These are phyloP conservation scores for Lysiphlebus fabarum DNA, from an alignment of 1,140 invertebrate genomes.

Conservation along the genomic window DNA sequence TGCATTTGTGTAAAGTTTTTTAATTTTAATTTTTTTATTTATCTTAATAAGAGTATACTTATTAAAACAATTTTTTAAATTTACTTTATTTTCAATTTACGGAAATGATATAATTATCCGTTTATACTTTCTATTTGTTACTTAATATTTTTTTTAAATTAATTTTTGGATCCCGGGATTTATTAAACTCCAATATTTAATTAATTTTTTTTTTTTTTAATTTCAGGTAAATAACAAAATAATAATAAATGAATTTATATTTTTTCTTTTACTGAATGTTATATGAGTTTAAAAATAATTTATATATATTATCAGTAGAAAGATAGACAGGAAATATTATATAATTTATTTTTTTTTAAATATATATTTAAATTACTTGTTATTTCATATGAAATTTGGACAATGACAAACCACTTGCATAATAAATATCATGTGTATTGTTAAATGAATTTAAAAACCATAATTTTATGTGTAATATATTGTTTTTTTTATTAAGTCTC, in stretches of 20 bases:
- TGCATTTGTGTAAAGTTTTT: no score
- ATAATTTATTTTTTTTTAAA: no score
- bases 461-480: slow-evolving; percentile 20
- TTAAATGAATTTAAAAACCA: slow-evolving; percentile 2
- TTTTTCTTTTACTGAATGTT: neutral
- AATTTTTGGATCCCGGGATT: slow-evolving; percentile 18
- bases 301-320: slow-evolving; percentile 41
- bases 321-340: slow-evolving; percentile 42
- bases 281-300: slow-evolving; percentile 50
- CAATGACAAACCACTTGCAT: no score
- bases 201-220: slow-evolving; percentile 1
- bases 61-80: neutral
- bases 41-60: no score
- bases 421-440: no score
- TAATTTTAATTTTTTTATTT: no score
- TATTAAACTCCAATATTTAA: slow-evolving; percentile 23
- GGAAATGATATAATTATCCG: neutral
- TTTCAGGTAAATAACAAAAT: neutral
- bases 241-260: slow-evolving; percentile 11
- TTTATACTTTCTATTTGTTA: slow-evolving; percentile 38
- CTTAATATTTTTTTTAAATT: slow-evolving; percentile 20
- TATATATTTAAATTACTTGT: no score
- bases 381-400: no score
- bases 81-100: neutral
- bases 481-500: slow-evolving; percentile 14